Conservation (phyloP, 2,113 vertebrate genomes). For the Lontra canadensis region DNA sequence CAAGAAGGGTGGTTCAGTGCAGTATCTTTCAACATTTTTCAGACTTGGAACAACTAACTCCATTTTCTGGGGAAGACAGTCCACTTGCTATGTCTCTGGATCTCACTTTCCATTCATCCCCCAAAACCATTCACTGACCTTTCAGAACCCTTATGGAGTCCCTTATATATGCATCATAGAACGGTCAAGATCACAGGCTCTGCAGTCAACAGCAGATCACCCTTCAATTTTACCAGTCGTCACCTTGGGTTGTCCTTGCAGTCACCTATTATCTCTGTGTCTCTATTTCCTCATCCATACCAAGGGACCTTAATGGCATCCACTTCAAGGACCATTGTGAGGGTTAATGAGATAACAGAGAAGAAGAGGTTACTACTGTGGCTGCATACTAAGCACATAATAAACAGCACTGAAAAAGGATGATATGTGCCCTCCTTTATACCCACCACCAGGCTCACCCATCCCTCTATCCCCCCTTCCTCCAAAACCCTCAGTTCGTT, state of each 20-base stretch:
- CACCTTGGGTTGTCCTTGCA: neutral
- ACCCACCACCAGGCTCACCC: too few species aligned
- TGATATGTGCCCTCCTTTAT: too few species aligned
- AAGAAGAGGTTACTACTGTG: neutral
- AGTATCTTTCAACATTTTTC: neutral
- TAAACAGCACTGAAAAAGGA: neutral
- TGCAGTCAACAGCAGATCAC: neutral
- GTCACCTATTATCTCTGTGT: neutral
- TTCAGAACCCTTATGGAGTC: neutral
- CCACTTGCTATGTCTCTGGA: neutral
- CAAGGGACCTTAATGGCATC: neutral
- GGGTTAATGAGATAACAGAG: neutral
- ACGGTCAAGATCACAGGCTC: neutral
- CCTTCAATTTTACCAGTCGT: neutral
- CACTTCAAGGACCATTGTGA: neutral
- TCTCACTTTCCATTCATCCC: neutral
- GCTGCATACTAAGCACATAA: neutral
- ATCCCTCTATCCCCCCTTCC: too few species aligned
- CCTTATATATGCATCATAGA: neutral
- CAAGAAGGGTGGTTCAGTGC: too few species aligned
- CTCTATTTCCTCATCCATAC: neutral
- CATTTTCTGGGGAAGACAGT: neutral
- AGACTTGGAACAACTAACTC: neutral
- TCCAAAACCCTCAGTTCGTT: too few species aligned
- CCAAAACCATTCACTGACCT: neutral